Base-by-base conservation (phyloP, 2,113 vertebrate genomes). In the Lamprotornis superbus region DNA sequence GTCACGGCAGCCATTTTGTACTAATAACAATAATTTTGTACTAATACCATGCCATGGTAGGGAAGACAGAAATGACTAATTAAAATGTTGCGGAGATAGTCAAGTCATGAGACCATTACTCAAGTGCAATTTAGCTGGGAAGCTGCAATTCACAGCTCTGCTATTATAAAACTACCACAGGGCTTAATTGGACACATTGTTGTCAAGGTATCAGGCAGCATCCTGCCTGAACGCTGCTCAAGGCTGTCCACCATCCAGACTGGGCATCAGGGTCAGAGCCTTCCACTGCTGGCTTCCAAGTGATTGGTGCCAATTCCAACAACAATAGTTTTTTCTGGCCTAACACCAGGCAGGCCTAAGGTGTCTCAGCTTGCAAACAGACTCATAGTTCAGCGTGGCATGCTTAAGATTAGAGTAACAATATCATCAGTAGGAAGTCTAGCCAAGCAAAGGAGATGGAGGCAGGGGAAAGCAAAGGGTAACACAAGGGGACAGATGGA, bases 51-150 rank as follows among this genome's bases (percentile, higher is more conserved):
- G 67, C 73, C 2, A 0, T 27, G 3, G 82, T 28, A 79, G 56
- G 74, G 69, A 93, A 93, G 93, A 55, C 85, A 97, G 86, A 94
- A 95, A 89, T 95, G 86, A 94, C 89, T 96, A 97, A 96, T 94
- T 94, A 95, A 96, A 94, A 94, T 55, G 81, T 74, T 95, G 84
- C 52, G 5, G 86, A 96, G 95, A 94, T 90, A 95, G 84, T 96
- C 85, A 87, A 94, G 94, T 97, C 94, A 96, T 90, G 82, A 92
- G 95, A 93, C 71, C 83, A 93, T 97, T 96, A 96, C 88, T 96
- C 95, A 96, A 91, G 90, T 31, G 83, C 96, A 96, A 90, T 97
- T 95, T 90, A 95, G 82, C 78, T 73, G 87, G 82, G 93, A 93
- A 95, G 68, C 82, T 87, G 91, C 59, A 31, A 90, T 88, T 95